Evolutionary conservation across 2,113 vertebrate species (phyloP).

Genomic region (Cephalopholis sonnerati): DNA sequence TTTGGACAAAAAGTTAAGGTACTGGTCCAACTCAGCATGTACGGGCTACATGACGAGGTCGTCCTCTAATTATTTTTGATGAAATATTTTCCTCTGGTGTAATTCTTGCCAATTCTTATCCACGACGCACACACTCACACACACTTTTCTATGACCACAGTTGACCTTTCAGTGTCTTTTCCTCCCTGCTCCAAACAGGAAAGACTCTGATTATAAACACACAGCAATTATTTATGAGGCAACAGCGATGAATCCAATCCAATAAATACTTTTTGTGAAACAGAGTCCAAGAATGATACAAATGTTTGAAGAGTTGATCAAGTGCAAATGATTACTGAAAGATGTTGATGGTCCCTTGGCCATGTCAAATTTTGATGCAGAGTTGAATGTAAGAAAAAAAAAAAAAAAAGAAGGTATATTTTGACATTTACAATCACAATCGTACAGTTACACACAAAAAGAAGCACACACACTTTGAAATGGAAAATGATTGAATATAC

Average conservation of each 20-base stretch:
- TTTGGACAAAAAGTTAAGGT: background rate
- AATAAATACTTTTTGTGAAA: conserved; percentile 41
- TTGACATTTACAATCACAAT: background rate
- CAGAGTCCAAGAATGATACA: conserved; percentile 16
- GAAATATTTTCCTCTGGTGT: conserved; percentile 31
- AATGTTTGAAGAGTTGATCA: background rate
- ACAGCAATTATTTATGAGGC: conserved; percentile 52
- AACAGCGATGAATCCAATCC: conserved; percentile 35
- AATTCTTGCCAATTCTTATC: background rate
- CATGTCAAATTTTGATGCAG: background rate
- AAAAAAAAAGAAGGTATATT: no score
- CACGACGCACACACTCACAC: conserved; percentile 7
- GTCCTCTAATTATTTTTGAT: background rate
- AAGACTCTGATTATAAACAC: conserved; percentile 67
- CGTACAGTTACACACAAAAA: background rate
- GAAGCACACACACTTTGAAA: background rate
- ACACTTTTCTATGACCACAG: conserved; percentile 1
- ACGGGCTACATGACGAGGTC: background rate
- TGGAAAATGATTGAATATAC: background rate
- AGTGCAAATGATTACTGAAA: background rate
- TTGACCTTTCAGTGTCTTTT: conserved; percentile 6
- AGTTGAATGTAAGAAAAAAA: background rate
- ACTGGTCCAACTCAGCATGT: conserved; percentile 1
- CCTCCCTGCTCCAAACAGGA: conserved; percentile 59
- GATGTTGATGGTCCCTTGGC: background rate